Percentiles rank a stretch among this genome's conserved stretches.
Evolutionary conservation across 2,797 vertebrate genomes (phyloP).

Genomic region (Meda fulgida): DNA sequence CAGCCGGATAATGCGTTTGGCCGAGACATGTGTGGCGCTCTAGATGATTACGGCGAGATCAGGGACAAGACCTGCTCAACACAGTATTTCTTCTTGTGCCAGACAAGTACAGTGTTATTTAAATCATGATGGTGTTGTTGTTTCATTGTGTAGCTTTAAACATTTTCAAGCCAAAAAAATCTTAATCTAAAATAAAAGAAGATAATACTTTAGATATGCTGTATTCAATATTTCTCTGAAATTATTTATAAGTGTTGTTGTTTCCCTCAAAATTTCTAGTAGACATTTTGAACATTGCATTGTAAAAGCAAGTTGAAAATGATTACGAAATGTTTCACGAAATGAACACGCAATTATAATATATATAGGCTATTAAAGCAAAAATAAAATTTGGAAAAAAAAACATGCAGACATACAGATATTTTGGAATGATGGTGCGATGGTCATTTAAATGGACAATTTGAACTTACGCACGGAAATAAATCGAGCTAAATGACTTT

Average conservation of each 20-base stretch:
- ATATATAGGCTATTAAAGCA: no score
- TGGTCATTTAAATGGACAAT: not conserved
- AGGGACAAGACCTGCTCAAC: not conserved
- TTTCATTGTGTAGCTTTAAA: not conserved
- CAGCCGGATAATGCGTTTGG: not conserved
- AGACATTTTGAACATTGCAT: not conserved
- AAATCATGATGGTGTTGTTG: not conserved
- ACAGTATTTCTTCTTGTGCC: not conserved
- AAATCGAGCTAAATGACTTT: not conserved
- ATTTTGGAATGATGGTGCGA: not conserved
- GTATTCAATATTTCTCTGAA: not conserved
- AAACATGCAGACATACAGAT: not conserved
- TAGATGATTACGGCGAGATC: not conserved
- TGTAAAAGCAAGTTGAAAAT: not conserved
- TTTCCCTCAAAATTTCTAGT: not conserved
- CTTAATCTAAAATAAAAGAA: not conserved
- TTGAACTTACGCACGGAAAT: not conserved
- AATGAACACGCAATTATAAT: not conserved
- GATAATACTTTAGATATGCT: not conserved
- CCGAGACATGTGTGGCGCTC: not conserved
- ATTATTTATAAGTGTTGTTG: not conserved
- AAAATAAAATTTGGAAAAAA: not conserved
- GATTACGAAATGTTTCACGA: not conserved
- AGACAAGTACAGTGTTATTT: not conserved
- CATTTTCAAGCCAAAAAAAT: not conserved